Base-by-base conservation (phyloP, 2,888 invertebrate species). In the Cryptocheilus praepositus region DNA sequence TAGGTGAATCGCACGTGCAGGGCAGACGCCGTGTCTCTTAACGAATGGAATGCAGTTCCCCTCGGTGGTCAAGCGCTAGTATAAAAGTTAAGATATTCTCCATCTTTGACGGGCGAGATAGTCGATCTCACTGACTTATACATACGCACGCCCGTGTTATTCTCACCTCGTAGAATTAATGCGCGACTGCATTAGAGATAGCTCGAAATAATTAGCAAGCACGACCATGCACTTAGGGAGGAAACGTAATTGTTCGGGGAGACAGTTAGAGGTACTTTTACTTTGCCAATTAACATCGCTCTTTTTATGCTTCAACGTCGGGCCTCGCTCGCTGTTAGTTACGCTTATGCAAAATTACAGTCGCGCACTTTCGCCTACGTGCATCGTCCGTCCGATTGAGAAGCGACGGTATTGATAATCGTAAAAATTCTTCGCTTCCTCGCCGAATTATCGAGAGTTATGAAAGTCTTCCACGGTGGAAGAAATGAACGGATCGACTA, bases 1-100 rank as follows among this genome's bases (percentile, higher is more conserved):
- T 85, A 84, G 85, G 85, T 83, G 83, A 85, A 79, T 77, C 73
- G 75, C 76, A 69, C 71, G n/a, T n/a, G n/a, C n/a, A n/a, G n/a
- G 64, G 67, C 75, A 73, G 70, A 46, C 64, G 45, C 68, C 65
- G 58, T 36, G 67, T 63, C 64, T 77, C 68, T 66, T 71, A 57
- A 53, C 59, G 46, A 63, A 60, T 57, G 80, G 77, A 77, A 79
- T 79, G 74, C 79, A 70, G 67, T 67, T 51, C 49, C 36, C 66
- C 49, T 5, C 49, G 49, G 16, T 49, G 49, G 49, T 49, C 49
- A 16, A 16, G 49, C 49, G 49, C 49, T 16, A 18, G 18, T 49
- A n/a, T 44, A 61, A 21, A 25, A 28, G 43, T 13, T 4, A 43
- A 61, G 55, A 61, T 61, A 66, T 61, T 65, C 54, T 61, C 43